These are phyloP conservation scores for Leptinotarsa peninsularis DNA, from an alignment of 2,888 invertebrate genomes.

Conservation along the genomic window DNA sequence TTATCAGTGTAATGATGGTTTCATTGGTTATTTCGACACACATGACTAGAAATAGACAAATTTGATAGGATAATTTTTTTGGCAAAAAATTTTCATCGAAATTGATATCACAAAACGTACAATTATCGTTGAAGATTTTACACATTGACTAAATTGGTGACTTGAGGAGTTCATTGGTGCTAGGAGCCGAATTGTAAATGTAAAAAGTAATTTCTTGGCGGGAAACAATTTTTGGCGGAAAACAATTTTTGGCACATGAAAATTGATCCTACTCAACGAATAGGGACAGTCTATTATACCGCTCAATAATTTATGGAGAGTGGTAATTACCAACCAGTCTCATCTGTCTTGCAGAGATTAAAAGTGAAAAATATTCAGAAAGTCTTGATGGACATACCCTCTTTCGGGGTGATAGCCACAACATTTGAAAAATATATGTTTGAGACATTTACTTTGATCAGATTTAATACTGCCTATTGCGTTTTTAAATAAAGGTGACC, in stretches of 20 bases:
- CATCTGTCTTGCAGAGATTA: background rate
- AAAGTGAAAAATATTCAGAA: constrained; percentile 6
- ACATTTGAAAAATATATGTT: background rate
- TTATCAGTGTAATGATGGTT: no score
- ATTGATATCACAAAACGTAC: background rate
- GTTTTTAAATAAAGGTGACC: background rate
- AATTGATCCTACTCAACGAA: background rate
- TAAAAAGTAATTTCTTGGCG: no score
- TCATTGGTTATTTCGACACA: no score
- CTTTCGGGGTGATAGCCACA: constrained; percentile 14
- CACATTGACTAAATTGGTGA: no score
- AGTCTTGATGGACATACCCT: constrained; percentile 10
- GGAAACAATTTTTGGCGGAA: no score
- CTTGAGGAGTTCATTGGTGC: no score
- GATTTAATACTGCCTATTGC: constrained; percentile 4
- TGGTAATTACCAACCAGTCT: constrained; percentile 5
- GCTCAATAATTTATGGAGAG: constrained; percentile 17
- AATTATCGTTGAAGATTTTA: background rate
- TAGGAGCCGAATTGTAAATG: no score
- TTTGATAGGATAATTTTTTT: no score
- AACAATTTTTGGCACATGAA: no score
- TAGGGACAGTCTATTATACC: background rate
- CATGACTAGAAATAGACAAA: no score
- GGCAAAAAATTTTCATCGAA: no score
- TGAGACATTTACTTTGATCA: background rate